phyloP scores from a whole-genome alignment of 2,113 vertebrate species.

The Sardina pilchardus region DNA sequence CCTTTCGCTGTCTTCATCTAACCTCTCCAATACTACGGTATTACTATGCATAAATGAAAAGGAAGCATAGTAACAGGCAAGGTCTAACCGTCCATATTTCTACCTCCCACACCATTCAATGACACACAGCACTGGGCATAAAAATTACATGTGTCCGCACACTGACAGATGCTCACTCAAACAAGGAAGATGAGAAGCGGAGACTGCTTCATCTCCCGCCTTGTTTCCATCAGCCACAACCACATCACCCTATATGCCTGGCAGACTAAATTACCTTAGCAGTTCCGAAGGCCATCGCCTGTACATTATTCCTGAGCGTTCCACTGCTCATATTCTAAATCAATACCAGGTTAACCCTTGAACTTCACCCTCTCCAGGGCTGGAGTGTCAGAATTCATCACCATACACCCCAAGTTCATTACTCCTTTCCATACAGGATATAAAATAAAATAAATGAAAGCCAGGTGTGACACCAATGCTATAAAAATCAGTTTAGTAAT shows the following conservation, averaged over 20 bases:
- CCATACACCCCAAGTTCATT: constrained; percentile 27
- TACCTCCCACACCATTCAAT: neutral
- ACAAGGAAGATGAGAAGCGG: neutral
- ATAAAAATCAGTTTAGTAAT: neutral
- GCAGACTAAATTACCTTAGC: neutral
- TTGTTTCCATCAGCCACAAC: neutral
- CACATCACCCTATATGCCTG: neutral
- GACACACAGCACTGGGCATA: neutral
- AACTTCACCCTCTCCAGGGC: constrained; percentile 21
- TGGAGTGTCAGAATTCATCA: constrained; percentile 6
- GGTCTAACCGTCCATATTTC: neutral
- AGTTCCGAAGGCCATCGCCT: neutral
- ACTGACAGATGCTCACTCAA: neutral
- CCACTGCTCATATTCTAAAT: constrained; percentile 17
- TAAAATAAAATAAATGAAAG: neutral
- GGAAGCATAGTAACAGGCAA: neutral
- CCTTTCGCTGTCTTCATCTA: neutral
- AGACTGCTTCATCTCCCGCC: neutral
- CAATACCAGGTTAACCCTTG: constrained; percentile 36
- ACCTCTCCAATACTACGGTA: neutral
- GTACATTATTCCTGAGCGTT: neutral
- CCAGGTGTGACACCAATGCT: neutral
- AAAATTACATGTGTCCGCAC: neutral
- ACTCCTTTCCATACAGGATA: neutral
- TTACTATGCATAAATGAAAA: neutral